phyloP scores from a whole-genome alignment of 2,888 invertebrate genomes.

The Orchesella flavescens region DNA sequence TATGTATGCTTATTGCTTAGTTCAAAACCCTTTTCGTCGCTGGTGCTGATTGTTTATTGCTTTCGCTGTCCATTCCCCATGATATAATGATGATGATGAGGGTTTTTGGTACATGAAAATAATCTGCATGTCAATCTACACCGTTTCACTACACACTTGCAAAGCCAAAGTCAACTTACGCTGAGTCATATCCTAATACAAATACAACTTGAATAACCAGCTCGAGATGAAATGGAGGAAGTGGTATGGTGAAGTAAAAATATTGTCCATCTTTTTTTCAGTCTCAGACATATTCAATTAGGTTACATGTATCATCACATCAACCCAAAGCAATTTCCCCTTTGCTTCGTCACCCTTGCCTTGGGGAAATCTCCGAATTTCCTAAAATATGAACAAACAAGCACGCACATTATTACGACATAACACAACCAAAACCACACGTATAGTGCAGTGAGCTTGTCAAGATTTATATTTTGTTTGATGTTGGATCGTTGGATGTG shows the following conservation, averaged over 20 bases:
- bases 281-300: background rate
- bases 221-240: background rate
- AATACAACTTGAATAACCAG: too few species aligned
- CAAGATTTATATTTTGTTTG: background rate
- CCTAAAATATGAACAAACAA: background rate
- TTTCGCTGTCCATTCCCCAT: background rate
- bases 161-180: background rate
- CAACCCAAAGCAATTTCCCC: too few species aligned
- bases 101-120: too few species aligned
- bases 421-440: too few species aligned
- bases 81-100: background rate
- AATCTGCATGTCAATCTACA: conserved; percentile 46
- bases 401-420: too few species aligned
- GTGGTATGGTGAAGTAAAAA: background rate
- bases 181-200: background rate
- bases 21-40: too few species aligned
- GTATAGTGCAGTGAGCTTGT: too few species aligned
- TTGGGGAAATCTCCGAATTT: background rate
- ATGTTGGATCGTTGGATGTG: background rate
- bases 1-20: too few species aligned
- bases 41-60: background rate
- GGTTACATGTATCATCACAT: too few species aligned
- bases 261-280: background rate
- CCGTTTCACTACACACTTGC: conserved; percentile 1
- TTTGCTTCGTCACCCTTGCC: background rate